Evolutionary conservation across 2,888 invertebrate species (phyloP), one percentile per base, ranked within the genome.

Genomic region (Heliconius hortense): DNA sequence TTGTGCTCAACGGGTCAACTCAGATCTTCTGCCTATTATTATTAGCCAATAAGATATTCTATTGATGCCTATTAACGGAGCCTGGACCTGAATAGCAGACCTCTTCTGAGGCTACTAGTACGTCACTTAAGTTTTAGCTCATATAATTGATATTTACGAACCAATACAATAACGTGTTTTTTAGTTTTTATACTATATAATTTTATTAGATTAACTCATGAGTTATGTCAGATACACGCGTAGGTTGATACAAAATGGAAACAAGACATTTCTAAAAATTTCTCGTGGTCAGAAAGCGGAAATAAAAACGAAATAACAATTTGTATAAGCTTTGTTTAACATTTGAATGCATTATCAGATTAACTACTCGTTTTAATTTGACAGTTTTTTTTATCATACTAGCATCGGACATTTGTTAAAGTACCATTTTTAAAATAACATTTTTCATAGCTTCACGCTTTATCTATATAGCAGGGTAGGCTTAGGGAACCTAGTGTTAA

Each of bases 191-290:
- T 4, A n/a, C n/a, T 56, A n/a, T n/a, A 56, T 56, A n/a, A n/a
- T 56, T 56, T 56, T 56, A n/a, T 56, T 0, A n/a, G 8, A 56
- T n/a, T 56, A 2, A 53, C n/a, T 8, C 8, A 10, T n/a, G n/a
- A 56, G 56, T 56, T 56, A 56, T 56, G n/a, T 56, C n/a, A 26
- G 24, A 60, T 60, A 26, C 7, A 60, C 35, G 21, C 35, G 31
- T n/a, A 35, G 11, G 18, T 31, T 63, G 21, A 63, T 31, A 31
- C 11, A 21, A 31, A 60, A 26, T 59, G 15, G 18, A 31, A 8
- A 26, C 18, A 67, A 11, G 21, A 28, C 21, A 68, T 68, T 53
- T 68, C 26, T 68, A 68, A 68, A 66, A 68, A 43, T 28, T 68
- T 68, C 26, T 39, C 28, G 4, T 26, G 18, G 0, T 68, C 48